Percentiles rank a stretch among this genome's conserved stretches.
Evolutionary conservation across 53 echinoderm and acorn worm species (phyloP).

Genomic region (Antedon mediterranea): DNA sequence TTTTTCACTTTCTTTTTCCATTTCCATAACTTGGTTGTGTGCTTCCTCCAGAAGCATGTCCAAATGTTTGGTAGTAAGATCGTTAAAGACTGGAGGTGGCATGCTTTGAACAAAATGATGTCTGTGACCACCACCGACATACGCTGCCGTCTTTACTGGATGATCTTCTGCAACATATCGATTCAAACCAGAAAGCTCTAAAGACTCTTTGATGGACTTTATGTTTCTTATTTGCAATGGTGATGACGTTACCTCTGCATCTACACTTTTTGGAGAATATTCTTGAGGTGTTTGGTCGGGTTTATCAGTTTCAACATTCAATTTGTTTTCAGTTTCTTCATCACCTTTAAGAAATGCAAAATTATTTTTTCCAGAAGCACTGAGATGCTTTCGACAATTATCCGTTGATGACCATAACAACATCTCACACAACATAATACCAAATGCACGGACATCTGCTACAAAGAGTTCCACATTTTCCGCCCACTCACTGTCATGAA

Average conservation of each 20-base stretch:
- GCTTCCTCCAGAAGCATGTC: neutral
- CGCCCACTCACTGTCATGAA: constrained; percentile 26
- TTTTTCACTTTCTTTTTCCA: neutral
- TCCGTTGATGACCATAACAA: constrained; percentile 63
- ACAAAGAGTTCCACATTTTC: constrained; percentile 31
- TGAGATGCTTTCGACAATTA: constrained; percentile 5
- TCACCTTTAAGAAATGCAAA: neutral
- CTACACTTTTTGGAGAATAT: too few species aligned
- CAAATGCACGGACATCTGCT: constrained; percentile 87
- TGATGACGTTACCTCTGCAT: neutral
- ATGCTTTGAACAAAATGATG: neutral
- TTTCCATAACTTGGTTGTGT: neutral
- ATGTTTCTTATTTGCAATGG: neutral
- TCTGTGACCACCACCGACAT: neutral
- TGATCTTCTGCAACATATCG: neutral
- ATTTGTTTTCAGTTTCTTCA: neutral
- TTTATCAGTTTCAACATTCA: neutral
- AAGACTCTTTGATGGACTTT: neutral
- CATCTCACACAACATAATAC: constrained; percentile 77
- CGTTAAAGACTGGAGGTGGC: neutral
- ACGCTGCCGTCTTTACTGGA: neutral
- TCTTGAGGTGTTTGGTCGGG: too few species aligned
- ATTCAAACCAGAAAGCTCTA: neutral
- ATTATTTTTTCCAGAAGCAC: constrained; percentile 1
- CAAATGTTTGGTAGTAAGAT: neutral